A percentile compares a stretch with the other conserved stretches of the same genome.
Conservation (phyloP, 2,113 vertebrate species). For the Cervus canadensis region DNA sequence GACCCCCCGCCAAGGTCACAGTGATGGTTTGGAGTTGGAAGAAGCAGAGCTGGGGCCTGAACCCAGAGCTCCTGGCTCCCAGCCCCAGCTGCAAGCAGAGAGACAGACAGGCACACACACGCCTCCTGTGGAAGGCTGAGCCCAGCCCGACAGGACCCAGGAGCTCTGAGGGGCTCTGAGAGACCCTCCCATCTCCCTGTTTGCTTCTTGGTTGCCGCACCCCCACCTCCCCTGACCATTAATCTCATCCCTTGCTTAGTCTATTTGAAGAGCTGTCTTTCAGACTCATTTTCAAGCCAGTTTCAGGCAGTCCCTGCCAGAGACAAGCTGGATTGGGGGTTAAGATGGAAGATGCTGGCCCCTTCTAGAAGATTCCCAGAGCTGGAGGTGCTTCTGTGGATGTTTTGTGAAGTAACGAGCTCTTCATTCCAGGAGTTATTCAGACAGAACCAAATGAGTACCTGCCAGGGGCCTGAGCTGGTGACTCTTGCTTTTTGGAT, state of each 20-base stretch:
- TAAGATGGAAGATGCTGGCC: neutral
- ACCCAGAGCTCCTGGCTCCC: neutral
- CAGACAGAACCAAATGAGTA: neutral
- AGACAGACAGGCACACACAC: neutral
- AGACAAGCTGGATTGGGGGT: neutral
- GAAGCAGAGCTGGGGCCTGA: neutral
- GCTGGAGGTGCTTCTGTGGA: neutral
- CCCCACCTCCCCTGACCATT: rapidly evolving
- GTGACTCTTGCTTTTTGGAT: neutral
- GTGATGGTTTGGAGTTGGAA: neutral
- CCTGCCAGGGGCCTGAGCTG: neutral
- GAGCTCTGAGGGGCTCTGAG: neutral
- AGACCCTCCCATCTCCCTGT: neutral
- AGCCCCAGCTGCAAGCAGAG: neutral
- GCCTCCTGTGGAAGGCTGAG: neutral
- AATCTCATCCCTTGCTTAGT: neutral
- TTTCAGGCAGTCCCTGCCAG: neutral
- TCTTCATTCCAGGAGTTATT: neutral
- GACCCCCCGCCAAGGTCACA: neutral
- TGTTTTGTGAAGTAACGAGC: neutral
- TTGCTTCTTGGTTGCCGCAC: neutral
- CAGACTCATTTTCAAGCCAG: neutral
- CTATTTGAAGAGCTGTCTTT: neutral
- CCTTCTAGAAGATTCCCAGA: slow-evolving; percentile 35
- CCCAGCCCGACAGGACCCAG: neutral